Conservation (phyloP, 2,888 invertebrate species). For the Acronicta aceris region DNA sequence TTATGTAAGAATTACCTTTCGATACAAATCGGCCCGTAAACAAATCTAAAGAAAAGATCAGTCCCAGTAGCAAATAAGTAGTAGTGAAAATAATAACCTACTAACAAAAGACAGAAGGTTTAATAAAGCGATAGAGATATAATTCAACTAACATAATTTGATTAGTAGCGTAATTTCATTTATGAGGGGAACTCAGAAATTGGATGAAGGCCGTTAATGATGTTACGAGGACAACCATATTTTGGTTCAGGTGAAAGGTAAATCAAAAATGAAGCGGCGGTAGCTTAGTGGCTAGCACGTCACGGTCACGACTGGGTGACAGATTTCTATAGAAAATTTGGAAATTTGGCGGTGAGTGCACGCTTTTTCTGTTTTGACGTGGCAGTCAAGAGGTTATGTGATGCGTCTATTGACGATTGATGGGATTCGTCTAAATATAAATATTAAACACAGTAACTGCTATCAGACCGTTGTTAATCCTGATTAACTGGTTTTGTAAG, state of each 20-base stretch:
- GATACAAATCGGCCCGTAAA: no score
- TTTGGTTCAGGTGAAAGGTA: constrained; percentile 25
- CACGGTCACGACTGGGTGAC: no score
- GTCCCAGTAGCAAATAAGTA: constrained; percentile 6
- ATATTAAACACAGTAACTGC: no score
- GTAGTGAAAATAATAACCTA: constrained; percentile 28
- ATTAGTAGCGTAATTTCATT: constrained; percentile 42
- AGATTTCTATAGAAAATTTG: no score
- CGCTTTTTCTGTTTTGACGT: no score
- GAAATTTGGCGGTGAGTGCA: no score
- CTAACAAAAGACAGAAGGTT: constrained; percentile 34
- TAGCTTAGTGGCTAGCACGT: neutral
- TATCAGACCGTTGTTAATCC: no score
- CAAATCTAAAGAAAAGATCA: constrained; percentile 8
- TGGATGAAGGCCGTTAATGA: constrained; percentile 46
- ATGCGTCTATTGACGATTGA: no score
- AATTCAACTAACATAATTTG: constrained; percentile 49
- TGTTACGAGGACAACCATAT: constrained; percentile 21
- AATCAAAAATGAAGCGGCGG: neutral
- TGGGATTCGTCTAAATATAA: no score
- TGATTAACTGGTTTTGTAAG: no score
- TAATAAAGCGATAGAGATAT: constrained; percentile 51
- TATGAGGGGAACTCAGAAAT: constrained; percentile 34
- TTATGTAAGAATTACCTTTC: no score
- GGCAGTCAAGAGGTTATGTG: no score